Conservation (phyloP, 2,888 invertebrate genomes). For the Tholera decimalis region DNA sequence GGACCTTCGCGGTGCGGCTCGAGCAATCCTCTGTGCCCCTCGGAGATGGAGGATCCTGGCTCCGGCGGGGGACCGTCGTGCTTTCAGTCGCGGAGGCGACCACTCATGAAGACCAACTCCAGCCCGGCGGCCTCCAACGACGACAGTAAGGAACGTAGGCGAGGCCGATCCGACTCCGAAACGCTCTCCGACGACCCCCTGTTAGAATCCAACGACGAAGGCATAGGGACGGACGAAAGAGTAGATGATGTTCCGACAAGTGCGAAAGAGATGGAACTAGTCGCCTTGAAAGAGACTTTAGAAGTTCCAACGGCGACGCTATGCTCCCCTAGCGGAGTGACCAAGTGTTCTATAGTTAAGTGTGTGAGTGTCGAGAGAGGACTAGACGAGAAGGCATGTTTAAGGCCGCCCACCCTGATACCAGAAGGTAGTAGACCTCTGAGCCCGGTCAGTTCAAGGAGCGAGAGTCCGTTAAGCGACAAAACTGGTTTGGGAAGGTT, state of each 20-base stretch:
- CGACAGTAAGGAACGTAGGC: constrained; percentile 88
- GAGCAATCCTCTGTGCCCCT: constrained; percentile 95
- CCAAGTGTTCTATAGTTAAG: constrained; percentile 90
- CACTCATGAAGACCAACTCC: constrained; percentile 92
- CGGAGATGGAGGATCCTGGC: constrained; percentile 94
- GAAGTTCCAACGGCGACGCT: constrained; percentile 86
- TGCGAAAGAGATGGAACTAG: constrained; percentile 92
- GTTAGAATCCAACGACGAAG: constrained; percentile 94
- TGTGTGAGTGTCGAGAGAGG: constrained; percentile 91
- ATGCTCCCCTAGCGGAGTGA: constrained; percentile 88
- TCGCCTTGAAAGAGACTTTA: constrained; percentile 85
- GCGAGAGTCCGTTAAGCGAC: constrained; percentile 95
- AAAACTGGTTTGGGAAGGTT: constrained; percentile 93
- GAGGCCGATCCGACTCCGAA: constrained; percentile 94
- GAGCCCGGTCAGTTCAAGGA: constrained; percentile 95
- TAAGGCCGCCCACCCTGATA: constrained; percentile 90
- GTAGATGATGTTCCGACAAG: constrained; percentile 94
- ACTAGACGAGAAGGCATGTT: constrained; percentile 86
- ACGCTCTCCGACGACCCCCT: constrained; percentile 94
- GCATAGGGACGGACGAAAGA: constrained; percentile 95
- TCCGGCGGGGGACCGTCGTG: constrained; percentile 90
- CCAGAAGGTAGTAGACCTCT: constrained; percentile 91
- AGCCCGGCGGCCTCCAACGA: constrained; percentile 86
- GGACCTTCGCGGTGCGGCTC: constrained; percentile 96
- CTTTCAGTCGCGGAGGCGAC: constrained; percentile 91